Evolutionary conservation across 35 echinoderm and acorn worm genomes (phyloP), one percentile per base, ranked within the genome.

Genomic region (Lytechinus variegatus): DNA sequence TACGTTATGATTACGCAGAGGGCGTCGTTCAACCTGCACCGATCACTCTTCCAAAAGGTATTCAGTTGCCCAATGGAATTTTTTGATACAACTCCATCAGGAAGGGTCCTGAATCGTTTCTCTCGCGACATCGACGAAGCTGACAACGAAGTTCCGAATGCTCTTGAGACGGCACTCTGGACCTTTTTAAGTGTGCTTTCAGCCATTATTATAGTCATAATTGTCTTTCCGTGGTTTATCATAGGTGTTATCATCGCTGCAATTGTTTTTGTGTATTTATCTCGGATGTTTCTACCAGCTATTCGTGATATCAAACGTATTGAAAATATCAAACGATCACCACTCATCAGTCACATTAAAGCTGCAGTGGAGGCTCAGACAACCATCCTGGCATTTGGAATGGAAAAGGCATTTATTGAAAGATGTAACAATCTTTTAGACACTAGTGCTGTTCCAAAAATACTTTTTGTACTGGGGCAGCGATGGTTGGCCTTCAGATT

Each of bases 41-140:
- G 95, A 54, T 95, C 61, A 1, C 93, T 99, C 9, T 97, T 95
- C 44, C 3, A 94, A 28, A 57, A 92, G 56, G 96, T 99, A 5
- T 87, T 99, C 51, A 56, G 55, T 19, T 95, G 96, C 86, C 98
- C 98, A 4, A 99, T 99, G 98, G 95, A 97, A 54, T 99, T 99
- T 92, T 99, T 97, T 86, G 98, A 99, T 87, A 97, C 95, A 4
- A 99, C 96, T 11, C 98, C 98, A 44, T 92, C 95, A 0, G 98
- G 98, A 27, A 95, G 98, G 87, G 96, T 99, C 29, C 88, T 99
- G 14, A 99, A 97, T 91, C 95, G 97, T 33, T 99, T 99, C 61
- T 99, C 98, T 5, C 97, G 97, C 24, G 98, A 99, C 90, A 87
- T 99, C 19, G 98, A 99, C 86, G 98, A 99, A 93, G 97, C 97